Base-by-base conservation (phyloP, 2,113 vertebrate genomes). In the Rhombomys opimus region DNA sequence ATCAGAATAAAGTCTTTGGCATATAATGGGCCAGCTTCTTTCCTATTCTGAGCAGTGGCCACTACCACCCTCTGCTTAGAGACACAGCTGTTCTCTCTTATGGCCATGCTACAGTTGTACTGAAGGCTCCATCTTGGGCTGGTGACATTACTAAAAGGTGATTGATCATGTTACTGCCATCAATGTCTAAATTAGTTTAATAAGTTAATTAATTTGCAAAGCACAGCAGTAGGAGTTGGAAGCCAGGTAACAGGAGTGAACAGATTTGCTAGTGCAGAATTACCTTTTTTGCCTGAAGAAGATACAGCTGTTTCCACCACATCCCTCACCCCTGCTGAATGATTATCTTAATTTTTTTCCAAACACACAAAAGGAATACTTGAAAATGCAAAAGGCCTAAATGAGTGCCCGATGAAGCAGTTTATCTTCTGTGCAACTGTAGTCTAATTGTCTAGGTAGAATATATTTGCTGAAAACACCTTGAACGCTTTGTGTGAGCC, bases 261-360 rank as follows among this genome's bases (percentile, higher is more conserved):
- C 90, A 96, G 97, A 97, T 94, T 97, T 97, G 87, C 95, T 92
- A 93, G 14, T 85, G 87, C 73, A 91, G 63, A 87, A 86, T 94
- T 95, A 61, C 76, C 92, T 97, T 80, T 80, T 94, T 96, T 97
- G 91, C 97, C 97, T 97, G 96, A 97, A 98, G 98, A 98, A 98
- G 98, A 98, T 97, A 97, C 59, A 97, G 80, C 87, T 96, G 9
- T 95, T 96, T 95, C 76, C 87, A 91, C 91, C 84, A 88, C 61
- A 90, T 70, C 96, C 96, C 87, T 97, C 46, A 12, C 96, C 95
- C 82, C 95, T 95, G 46, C 86, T 93, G 63, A 96, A 92, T 95
- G 86, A 93, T 93, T 38, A 93, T 75, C 93, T 88, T 95, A 96
- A 91, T 78, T 94, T 94, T 35, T 35, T 84, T 50, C 86, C 57